Percentiles rank a stretch among this genome's conserved stretches.
phyloP scores from a whole-genome alignment of 1,140 invertebrate genomes.

The honey bee (Apis mellifera) region DNA sequence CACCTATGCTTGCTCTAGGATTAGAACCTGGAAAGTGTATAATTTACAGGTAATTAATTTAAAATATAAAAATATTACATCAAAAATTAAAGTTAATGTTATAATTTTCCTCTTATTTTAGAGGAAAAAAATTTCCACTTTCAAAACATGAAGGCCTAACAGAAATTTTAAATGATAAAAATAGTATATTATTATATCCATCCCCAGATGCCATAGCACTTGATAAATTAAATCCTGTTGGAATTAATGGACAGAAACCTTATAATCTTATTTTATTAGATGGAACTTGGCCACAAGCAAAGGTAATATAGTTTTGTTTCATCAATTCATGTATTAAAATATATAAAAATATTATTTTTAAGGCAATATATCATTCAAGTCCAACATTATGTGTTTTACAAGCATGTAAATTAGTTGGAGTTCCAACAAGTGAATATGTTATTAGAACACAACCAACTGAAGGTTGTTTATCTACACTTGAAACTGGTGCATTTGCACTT shows the following conservation, averaged over 20 bases:
- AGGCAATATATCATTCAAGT: slow-evolving; percentile 89
- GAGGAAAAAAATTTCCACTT: slow-evolving; percentile 92
- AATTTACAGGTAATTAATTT: slow-evolving; percentile 73
- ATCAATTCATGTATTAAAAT: neutral
- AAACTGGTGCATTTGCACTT: slow-evolving; percentile 92
- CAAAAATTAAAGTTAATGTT: neutral
- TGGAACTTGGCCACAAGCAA: slow-evolving; percentile 97
- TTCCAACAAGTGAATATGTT: slow-evolving; percentile 91
- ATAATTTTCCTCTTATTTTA: slow-evolving; percentile 74
- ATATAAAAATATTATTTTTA: neutral
- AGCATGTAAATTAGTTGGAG: slow-evolving; percentile 89
- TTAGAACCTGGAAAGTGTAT: slow-evolving; percentile 88
- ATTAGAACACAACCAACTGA: slow-evolving; percentile 96
- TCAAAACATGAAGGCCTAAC: slow-evolving; percentile 86
- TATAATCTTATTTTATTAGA: slow-evolving; percentile 95
- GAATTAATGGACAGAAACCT: slow-evolving; percentile 72
- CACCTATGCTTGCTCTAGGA: slow-evolving; percentile 91
- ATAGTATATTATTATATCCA: slow-evolving; percentile 92
- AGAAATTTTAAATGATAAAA: slow-evolving; percentile 85
- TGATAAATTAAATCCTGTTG: slow-evolving; percentile 80
- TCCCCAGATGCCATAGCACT: slow-evolving; percentile 86
- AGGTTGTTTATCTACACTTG: slow-evolving; percentile 94
- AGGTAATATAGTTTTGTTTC: slow-evolving; percentile 74
- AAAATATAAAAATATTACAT: neutral
- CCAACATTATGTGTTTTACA: slow-evolving; percentile 85